Conservation (phyloP, 2,797 vertebrate species). For the Florisuga fusca region DNA sequence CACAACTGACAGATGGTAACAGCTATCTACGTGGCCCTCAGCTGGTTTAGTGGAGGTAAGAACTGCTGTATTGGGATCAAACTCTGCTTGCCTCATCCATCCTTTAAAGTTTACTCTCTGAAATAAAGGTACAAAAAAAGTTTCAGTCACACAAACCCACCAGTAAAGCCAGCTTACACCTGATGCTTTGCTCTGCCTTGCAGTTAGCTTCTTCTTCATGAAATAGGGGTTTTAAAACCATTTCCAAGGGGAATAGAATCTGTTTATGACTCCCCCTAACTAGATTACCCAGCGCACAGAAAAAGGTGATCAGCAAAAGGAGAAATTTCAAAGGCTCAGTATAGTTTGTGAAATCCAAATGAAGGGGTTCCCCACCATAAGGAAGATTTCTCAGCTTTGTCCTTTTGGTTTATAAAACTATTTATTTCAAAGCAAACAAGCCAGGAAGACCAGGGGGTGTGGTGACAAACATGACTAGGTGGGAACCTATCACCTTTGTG, state of each 20-base stretch:
- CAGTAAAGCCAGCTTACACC: neutral
- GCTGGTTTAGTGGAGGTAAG: neutral
- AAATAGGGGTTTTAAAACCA: neutral
- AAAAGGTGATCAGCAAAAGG: neutral
- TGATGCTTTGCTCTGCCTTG: neutral
- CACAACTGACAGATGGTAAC: constrained; percentile 3
- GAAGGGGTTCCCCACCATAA: neutral
- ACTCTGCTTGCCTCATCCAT: neutral
- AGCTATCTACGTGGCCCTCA: neutral
- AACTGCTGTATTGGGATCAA: neutral
- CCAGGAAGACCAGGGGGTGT: neutral
- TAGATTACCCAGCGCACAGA: neutral
- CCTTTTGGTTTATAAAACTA: neutral
- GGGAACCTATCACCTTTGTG: neutral
- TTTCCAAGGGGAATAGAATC: neutral
- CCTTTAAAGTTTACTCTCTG: neutral
- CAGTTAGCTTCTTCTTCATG: neutral
- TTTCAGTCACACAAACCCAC: neutral
- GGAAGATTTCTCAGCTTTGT: neutral
- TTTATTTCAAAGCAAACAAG: neutral
- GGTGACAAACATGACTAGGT: neutral
- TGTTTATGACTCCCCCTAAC: neutral
- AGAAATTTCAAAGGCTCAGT: neutral
- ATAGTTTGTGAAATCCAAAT: neutral
- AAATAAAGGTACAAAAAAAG: neutral